These are phyloP conservation scores for Bucorvus abyssinicus DNA, from an alignment of 2,797 vertebrate species.

Conservation along the genomic window DNA sequence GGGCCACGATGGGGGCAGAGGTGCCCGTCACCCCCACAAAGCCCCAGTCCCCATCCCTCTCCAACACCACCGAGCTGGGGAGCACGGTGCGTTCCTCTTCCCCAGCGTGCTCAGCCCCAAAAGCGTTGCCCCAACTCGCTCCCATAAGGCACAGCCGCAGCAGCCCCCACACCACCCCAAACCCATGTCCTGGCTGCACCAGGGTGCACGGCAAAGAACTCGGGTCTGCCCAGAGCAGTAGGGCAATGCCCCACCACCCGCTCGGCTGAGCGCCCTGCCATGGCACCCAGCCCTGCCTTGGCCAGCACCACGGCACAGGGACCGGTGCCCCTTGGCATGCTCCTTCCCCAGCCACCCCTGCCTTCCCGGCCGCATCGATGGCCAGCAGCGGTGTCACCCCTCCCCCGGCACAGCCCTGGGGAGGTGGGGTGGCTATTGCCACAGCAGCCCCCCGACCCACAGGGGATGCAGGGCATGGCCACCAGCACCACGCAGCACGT, in stretches of 20 bases:
- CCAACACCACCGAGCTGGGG: accelerated
- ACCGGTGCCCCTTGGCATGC: not conserved
- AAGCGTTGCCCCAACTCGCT: not conserved
- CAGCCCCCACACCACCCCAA: not conserved
- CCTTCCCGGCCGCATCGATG: not conserved
- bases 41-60: not conserved
- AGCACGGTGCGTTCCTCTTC: not conserved
- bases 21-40: not conserved
- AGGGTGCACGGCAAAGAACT: not conserved
- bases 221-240: not conserved
- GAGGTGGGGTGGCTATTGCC: not conserved
- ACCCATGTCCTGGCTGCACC: not conserved
- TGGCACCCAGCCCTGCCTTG: not conserved
- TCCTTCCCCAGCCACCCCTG: not conserved
- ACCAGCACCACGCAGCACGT: not conserved
- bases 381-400: too few species aligned
- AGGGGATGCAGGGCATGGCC: accelerated
- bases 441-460: not conserved
- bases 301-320: not conserved
- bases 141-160: not conserved
- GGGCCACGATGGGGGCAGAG: not conserved
- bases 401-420: not conserved
- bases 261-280: accelerated
- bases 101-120: not conserved
- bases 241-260: not conserved